Evolutionary conservation across 1,140 invertebrate genomes (phyloP).

Genomic region (Hestina assimilis): DNA sequence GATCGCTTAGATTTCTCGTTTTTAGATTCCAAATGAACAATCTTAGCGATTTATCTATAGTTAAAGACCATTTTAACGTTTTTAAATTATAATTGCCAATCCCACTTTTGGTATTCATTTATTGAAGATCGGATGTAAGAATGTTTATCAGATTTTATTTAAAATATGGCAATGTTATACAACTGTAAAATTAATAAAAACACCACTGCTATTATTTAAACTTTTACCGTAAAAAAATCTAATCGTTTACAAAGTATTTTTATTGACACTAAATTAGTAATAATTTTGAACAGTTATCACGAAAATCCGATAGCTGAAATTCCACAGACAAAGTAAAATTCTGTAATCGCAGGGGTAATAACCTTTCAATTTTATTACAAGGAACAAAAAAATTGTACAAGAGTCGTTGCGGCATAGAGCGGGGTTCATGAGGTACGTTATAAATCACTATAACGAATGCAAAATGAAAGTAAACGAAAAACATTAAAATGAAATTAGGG

Average conservation of each 20-base stretch:
- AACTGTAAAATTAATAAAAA: too few relatives aligned
- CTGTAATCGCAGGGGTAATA: neutral
- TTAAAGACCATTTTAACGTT: neutral
- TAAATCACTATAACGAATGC: conserved; percentile 57
- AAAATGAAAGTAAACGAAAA: conserved; percentile 49
- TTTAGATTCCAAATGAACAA: conserved; percentile 19
- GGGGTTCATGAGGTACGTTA: conserved; percentile 24
- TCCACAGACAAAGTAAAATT: neutral
- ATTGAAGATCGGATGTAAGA: neutral
- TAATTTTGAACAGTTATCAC: neutral
- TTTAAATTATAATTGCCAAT: neutral
- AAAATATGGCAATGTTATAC: too few relatives aligned
- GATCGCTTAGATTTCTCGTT: conserved; percentile 36
- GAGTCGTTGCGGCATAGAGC: conserved; percentile 13
- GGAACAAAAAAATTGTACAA: neutral
- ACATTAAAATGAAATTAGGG: conserved; percentile 60
- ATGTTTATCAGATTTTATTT: too few relatives aligned
- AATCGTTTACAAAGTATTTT: too few relatives aligned
- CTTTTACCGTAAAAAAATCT: too few relatives aligned
- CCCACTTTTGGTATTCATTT: neutral
- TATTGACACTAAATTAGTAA: neutral
- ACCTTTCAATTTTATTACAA: conserved; percentile 1
- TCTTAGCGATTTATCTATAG: conserved; percentile 9
- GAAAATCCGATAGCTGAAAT: neutral
- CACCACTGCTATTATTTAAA: too few relatives aligned